Evolutionary conservation across 1,140 invertebrate genomes (phyloP).

Genomic region (Drosophila nigromelanica): DNA sequence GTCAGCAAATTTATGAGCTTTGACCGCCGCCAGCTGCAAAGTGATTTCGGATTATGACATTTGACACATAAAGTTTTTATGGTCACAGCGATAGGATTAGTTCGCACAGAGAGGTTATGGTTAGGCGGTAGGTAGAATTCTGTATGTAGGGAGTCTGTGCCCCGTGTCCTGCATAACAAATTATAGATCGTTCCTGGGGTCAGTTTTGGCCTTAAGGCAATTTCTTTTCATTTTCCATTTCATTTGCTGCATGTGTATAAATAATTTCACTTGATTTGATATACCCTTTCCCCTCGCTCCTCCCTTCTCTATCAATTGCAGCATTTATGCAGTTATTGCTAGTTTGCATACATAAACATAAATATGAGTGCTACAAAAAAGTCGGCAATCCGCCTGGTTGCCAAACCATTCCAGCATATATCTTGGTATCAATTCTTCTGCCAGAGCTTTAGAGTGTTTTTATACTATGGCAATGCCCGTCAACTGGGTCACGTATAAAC

Average conservation of each 20-base stretch:
- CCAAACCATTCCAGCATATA: conserved; percentile 7
- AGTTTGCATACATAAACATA: conserved; percentile 76
- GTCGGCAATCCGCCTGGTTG: conserved; percentile 15
- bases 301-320: conserved; percentile 38
- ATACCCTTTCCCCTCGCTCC: neutral
- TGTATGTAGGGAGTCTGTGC: neutral
- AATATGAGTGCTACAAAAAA: conserved; percentile 8
- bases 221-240: conserved; percentile 48
- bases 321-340: conserved; percentile 73
- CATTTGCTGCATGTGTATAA: conserved; percentile 38
- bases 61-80: conserved; percentile 63
- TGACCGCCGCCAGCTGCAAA: conserved; percentile 33
- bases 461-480: conserved; percentile 51
- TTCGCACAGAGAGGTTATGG: conserved; percentile 1
- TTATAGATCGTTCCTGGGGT: conserved; percentile 38
- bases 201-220: conserved; percentile 36
- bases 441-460: conserved; percentile 26
- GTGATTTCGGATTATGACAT: conserved; percentile 67
- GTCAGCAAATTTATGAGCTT: conserved; percentile 45
- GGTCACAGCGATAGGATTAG: conserved; percentile 29
- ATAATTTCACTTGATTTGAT: conserved; percentile 30
- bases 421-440: conserved; percentile 45
- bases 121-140: neutral
- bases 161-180: conserved; percentile 28
- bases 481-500: conserved; percentile 72